phyloP scores from a whole-genome alignment of 2,113 vertebrate species.

The Stegostoma tigrinum region DNA sequence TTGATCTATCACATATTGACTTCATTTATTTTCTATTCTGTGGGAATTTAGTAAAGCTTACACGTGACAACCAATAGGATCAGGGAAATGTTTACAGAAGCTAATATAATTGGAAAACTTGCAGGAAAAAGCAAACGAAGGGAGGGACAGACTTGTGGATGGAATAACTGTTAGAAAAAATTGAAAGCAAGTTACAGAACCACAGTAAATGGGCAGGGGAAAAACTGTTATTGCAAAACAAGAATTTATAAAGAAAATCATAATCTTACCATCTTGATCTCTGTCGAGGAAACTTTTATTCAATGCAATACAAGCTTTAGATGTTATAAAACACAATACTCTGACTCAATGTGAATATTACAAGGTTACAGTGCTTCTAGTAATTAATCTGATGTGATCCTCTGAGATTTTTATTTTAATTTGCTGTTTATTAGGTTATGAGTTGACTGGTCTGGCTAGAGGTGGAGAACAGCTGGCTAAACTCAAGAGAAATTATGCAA shows the following conservation, averaged over 20 bases:
- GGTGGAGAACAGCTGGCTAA: slow-evolving; percentile 94
- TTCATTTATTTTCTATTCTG: background rate
- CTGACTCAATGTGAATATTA: background rate
- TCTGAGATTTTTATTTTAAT: background rate
- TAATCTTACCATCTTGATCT: background rate
- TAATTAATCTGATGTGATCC: background rate
- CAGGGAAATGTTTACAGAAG: background rate
- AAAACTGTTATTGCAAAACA: background rate
- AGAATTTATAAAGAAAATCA: background rate
- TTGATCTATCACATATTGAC: background rate
- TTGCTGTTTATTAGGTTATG: slow-evolving; percentile 70
- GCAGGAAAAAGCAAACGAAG: background rate
- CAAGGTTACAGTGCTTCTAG: background rate
- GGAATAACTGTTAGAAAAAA: background rate
- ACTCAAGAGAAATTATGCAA: slow-evolving; percentile 95
- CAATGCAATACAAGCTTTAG: background rate
- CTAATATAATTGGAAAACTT: background rate
- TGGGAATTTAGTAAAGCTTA: background rate
- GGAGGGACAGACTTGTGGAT: background rate
- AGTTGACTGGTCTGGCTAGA: slow-evolving; percentile 89
- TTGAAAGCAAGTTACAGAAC: background rate
- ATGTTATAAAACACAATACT: background rate
- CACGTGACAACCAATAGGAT: background rate
- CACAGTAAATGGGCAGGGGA: background rate
- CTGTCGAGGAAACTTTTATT: background rate